phyloP scores from a whole-genome alignment of 2,113 vertebrate species.

The Desmodus rotundus region DNA sequence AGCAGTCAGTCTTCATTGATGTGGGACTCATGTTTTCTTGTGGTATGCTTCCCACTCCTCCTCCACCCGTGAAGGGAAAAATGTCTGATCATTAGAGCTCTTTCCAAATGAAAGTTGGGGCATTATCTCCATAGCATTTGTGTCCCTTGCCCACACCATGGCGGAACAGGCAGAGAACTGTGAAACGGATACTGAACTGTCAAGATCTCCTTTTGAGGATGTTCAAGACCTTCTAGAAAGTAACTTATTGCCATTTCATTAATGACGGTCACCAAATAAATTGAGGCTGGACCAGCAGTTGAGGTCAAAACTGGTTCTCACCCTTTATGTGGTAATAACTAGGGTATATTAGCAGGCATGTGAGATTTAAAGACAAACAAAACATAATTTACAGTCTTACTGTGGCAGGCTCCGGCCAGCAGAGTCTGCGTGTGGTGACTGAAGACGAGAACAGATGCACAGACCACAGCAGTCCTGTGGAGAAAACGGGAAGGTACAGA shows the following conservation, averaged over 20 bases:
- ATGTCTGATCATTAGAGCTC: background rate
- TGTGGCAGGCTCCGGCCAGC: too few species aligned
- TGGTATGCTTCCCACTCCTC: background rate
- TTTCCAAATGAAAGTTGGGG: background rate
- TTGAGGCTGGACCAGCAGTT: background rate
- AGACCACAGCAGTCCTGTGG: too few species aligned
- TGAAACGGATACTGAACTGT: background rate
- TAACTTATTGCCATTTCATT: background rate
- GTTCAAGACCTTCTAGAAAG: background rate
- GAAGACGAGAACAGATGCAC: too few species aligned
- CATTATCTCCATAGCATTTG: background rate
- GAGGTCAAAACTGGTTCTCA: background rate
- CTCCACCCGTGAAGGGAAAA: background rate
- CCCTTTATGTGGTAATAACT: background rate
- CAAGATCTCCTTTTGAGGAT: background rate
- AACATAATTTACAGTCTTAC: background rate
- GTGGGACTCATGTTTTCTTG: background rate
- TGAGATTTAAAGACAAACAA: background rate
- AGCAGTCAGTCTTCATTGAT: background rate
- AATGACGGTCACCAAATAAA: background rate
- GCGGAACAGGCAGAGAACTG: conserved; percentile 27
- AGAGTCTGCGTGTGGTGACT: too few species aligned
- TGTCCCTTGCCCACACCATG: conserved; percentile 19
- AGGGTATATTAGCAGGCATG: background rate
- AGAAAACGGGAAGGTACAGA: too few species aligned